Conservation (phyloP, 2,888 invertebrate genomes). For the Emmelina monodactyla region DNA sequence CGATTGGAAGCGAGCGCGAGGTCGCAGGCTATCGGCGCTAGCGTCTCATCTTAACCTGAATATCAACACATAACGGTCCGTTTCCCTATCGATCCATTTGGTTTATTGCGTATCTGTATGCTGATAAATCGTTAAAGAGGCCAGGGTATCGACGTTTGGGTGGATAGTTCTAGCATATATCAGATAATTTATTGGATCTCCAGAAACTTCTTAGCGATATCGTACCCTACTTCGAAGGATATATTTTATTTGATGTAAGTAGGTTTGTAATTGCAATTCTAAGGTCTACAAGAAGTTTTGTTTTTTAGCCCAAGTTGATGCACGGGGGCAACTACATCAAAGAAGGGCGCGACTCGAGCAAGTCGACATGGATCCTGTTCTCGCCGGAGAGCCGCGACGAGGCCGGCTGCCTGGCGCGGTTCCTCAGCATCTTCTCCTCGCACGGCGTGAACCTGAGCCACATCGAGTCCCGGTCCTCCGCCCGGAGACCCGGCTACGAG, state of each 20-base stretch:
- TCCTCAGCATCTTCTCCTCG: conserved; percentile 87
- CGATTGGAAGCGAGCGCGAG: conserved; percentile 3
- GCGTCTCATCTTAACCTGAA: conserved; percentile 13
- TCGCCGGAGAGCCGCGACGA: conserved; percentile 81
- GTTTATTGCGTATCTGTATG: background rate
- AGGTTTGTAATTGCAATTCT: too few species aligned
- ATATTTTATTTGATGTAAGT: too few species aligned
- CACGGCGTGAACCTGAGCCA: conserved; percentile 85
- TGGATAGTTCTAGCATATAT: too few species aligned
- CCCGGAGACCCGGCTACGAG: conserved; percentile 83
- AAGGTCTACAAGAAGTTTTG: too few species aligned
- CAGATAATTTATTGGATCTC: too few species aligned
- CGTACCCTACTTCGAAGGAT: too few species aligned
- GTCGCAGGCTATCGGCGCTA: conserved; percentile 12
- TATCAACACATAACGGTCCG: conserved; percentile 6
- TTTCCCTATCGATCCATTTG: conserved; percentile 2
- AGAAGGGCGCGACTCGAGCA: conserved; percentile 77
- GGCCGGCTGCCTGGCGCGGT: conserved; percentile 88
- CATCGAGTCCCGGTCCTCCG: conserved; percentile 91
- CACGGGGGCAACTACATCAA: conserved; percentile 85
- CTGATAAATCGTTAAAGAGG: background rate
- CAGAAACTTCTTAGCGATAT: too few species aligned
- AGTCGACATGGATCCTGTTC: conserved; percentile 85
- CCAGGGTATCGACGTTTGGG: too few species aligned
- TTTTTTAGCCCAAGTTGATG: conserved; percentile 76